phyloP scores from a whole-genome alignment of 2,888 invertebrate species.

The Hecatera dysodea region DNA sequence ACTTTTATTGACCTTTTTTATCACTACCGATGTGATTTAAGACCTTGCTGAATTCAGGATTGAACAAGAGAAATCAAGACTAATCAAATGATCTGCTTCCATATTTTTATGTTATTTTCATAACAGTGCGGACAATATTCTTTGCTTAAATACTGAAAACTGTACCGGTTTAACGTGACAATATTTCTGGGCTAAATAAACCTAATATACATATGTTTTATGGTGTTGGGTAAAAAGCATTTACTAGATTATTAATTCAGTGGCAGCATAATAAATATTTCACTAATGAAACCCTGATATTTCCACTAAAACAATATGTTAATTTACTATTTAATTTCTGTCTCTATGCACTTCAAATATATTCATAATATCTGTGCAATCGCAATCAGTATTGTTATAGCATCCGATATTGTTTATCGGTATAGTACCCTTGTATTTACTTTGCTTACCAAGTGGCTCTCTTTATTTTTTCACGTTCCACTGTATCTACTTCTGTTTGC shows the following conservation, averaged over 20 bases:
- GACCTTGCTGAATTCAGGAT: slow-evolving; percentile 16
- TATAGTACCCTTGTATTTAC: slow-evolving; percentile 22
- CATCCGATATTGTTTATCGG: slow-evolving; percentile 18
- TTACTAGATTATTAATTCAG: background rate
- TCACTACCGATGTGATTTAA: slow-evolving; percentile 22
- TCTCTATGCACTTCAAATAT: background rate
- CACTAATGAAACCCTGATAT: background rate
- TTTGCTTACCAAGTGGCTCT: slow-evolving; percentile 18
- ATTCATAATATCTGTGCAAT: slow-evolving; percentile 3
- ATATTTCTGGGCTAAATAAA: background rate
- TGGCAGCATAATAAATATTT: background rate
- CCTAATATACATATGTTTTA: background rate
- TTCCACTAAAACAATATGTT: background rate
- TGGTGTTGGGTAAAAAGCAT: background rate
- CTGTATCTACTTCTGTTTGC: slow-evolving; percentile 1
- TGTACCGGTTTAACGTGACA: too few relatives aligned
- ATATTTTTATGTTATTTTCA: background rate
- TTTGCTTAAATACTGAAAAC: background rate
- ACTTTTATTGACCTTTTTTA: slow-evolving; percentile 29
- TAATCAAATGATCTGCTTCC: background rate
- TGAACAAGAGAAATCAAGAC: background rate
- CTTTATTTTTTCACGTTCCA: slow-evolving; percentile 25
- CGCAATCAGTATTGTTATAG: slow-evolving; percentile 30
- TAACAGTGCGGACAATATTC: background rate
- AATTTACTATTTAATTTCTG: background rate